phyloP scores from a whole-genome alignment of 2,113 vertebrate species.

The Engraulis encrasicolus region DNA sequence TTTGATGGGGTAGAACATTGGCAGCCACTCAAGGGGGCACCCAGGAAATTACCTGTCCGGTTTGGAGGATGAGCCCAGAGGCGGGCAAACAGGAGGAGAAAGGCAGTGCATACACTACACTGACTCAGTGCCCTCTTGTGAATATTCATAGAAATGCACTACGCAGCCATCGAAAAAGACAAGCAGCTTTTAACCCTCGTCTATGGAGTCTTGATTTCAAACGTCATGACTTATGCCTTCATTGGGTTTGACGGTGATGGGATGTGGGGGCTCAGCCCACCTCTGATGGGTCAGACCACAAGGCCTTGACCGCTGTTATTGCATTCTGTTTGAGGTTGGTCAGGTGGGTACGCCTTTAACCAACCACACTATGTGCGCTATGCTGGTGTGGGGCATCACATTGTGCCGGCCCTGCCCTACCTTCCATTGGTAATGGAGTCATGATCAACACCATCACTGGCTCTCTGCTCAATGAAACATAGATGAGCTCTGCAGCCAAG shows the following conservation, averaged over 20 bases:
- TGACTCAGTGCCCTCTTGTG: slow-evolving; percentile 6
- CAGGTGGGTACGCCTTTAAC: not conserved
- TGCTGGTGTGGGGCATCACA: not conserved
- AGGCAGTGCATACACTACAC: not conserved
- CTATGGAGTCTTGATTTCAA: not conserved
- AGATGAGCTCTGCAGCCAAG: not conserved
- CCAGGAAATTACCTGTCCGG: not conserved
- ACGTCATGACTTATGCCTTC: not conserved
- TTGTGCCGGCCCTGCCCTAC: not conserved
- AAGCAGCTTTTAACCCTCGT: not conserved
- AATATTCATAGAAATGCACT: not conserved
- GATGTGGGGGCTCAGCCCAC: too few relatives aligned
- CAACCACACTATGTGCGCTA: not conserved
- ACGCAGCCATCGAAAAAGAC: too few relatives aligned
- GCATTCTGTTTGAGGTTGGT: not conserved
- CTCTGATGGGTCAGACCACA: not conserved
- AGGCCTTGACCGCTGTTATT: not conserved
- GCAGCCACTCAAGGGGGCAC: not conserved
- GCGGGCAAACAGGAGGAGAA: not conserved
- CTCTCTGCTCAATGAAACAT: not conserved
- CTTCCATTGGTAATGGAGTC: not conserved
- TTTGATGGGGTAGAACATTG: not conserved
- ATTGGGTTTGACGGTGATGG: not conserved
- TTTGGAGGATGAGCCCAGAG: not conserved
- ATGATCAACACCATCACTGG: not conserved